A percentile compares a stretch with the other conserved stretches of the same genome.
Conservation (phyloP, 1,140 invertebrate genomes). For the Drosophila nasuta region DNA sequence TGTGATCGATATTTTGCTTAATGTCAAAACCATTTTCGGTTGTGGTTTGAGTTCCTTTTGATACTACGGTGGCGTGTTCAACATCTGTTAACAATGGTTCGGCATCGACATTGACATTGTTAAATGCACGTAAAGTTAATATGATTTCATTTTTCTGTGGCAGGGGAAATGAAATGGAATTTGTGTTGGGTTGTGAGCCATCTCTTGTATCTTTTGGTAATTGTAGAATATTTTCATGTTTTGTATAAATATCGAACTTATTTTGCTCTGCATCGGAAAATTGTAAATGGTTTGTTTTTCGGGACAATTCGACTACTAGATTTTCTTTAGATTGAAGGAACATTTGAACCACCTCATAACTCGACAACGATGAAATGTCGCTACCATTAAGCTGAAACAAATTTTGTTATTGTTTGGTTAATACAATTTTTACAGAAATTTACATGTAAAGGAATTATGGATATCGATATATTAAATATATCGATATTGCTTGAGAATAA, state of each 20-base stretch:
- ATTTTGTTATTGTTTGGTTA: background rate
- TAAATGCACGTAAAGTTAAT: constrained; percentile 56
- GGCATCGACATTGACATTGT: constrained; percentile 1
- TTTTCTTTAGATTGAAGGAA: constrained; percentile 90
- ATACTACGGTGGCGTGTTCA: background rate
- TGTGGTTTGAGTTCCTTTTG: constrained; percentile 41
- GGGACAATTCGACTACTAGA: constrained; percentile 89
- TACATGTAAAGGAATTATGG: too few species aligned
- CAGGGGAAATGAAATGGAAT: constrained; percentile 6
- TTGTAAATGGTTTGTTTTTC: constrained; percentile 69
- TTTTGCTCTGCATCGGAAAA: background rate
- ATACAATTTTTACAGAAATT: too few species aligned
- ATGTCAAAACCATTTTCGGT: constrained; percentile 19
- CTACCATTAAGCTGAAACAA: constrained; percentile 89
- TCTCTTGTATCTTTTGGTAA: constrained; percentile 5
- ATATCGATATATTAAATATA: constrained; percentile 1
- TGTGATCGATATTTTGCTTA: constrained; percentile 16
- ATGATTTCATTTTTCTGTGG: constrained; percentile 39
- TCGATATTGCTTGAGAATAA: background rate
- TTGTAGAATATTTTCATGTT: constrained; percentile 20
- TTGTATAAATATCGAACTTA: background rate
- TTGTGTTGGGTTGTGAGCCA: constrained; percentile 21
- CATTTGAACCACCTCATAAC: constrained; percentile 90
- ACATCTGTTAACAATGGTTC: background rate
- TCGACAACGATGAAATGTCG: constrained; percentile 89